phyloP scores from a whole-genome alignment of 2,888 invertebrate genomes.

The Tyria jacobaeae region DNA sequence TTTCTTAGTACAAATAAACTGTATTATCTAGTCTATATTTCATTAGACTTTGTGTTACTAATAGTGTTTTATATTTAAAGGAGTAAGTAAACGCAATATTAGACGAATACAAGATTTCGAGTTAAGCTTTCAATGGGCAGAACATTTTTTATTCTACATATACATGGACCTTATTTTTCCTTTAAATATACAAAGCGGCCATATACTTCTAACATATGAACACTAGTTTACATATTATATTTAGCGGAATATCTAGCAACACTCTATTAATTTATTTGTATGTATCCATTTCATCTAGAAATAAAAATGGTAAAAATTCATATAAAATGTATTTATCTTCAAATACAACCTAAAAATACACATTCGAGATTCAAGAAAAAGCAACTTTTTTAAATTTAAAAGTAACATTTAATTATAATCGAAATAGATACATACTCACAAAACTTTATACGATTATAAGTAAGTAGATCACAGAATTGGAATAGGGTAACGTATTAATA shows the following conservation, averaged over 20 bases:
- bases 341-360: background rate
- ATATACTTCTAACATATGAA: conserved; percentile 8
- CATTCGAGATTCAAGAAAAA: background rate
- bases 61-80: background rate
- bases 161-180: conserved; percentile 12
- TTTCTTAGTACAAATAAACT: background rate
- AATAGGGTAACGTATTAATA: conserved; percentile 41
- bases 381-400: background rate
- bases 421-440: conserved; percentile 29
- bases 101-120: background rate
- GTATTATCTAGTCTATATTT: no score
- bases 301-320: background rate
- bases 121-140: background rate
- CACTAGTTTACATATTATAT: conserved; percentile 12
- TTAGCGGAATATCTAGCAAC: conserved; percentile 18
- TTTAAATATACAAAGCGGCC: conserved; percentile 11
- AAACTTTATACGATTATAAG: conserved; percentile 32
- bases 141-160: conserved; percentile 5
- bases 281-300: conserved; percentile 18
- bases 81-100: background rate
- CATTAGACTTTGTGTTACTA: background rate
- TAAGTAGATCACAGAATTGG: conserved; percentile 65
- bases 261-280: conserved; percentile 14
- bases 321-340: background rate
- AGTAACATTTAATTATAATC: conserved; percentile 14